Conservation (phyloP, 1,140 invertebrate genomes). For the Copidosoma floridanum region DNA sequence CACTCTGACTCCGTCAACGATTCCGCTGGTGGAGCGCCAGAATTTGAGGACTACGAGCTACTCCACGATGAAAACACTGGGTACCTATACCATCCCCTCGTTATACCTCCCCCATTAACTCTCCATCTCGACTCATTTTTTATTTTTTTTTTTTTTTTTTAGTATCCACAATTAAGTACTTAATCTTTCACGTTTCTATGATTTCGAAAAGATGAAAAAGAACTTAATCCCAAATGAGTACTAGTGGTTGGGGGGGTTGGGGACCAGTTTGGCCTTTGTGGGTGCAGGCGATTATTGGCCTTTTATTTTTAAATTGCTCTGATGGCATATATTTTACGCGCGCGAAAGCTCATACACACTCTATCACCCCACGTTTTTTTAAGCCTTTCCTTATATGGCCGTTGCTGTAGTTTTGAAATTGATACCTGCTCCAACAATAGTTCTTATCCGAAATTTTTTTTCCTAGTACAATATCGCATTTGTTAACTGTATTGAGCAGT, state of each 20-base stretch:
- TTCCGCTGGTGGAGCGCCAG: no score
- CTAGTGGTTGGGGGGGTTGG: no score
- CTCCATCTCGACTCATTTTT: no score
- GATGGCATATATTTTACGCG: slow-evolving; percentile 18
- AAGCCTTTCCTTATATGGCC: slow-evolving; percentile 47
- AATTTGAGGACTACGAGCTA: slow-evolving; percentile 43
- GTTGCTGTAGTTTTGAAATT: slow-evolving; percentile 45
- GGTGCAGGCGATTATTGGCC: no score
- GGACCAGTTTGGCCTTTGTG: no score
- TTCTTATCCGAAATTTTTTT: no score
- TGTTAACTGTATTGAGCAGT: no score
- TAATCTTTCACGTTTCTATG: neutral
- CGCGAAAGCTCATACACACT: slow-evolving; percentile 8
- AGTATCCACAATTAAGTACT: neutral
- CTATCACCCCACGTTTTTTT: slow-evolving; percentile 21
- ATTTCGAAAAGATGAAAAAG: no score
- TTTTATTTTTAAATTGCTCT: slow-evolving; percentile 24
- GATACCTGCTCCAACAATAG: no score
- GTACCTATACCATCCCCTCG: slow-evolving; percentile 33
- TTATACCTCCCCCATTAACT: neutral
- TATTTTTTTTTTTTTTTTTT: no score
- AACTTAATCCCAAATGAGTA: no score
- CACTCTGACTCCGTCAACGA: slow-evolving; percentile 47
- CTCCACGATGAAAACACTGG: slow-evolving; percentile 47
- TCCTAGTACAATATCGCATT: no score